phyloP scores from a whole-genome alignment of 1,140 invertebrate species.

The Lepeophtheirus salmonis region DNA sequence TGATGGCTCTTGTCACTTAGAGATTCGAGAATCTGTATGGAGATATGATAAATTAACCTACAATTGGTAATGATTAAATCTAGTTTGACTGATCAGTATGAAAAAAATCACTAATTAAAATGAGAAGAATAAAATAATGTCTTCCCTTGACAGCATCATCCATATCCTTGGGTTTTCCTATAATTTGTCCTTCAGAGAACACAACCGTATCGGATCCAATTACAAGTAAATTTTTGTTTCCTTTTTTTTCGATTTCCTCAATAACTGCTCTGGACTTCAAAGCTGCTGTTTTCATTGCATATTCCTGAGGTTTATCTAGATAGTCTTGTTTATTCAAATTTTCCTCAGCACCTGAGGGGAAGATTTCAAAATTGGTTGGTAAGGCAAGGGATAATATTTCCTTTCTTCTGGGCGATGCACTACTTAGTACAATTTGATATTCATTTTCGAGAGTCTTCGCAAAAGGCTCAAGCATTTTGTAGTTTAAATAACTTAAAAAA shows the following conservation, averaged over 20 bases:
- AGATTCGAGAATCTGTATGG: not conserved
- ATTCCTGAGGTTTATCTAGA: not conserved
- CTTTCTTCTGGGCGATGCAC: conserved; percentile 7
- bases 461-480: not conserved
- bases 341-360: conserved; percentile 7
- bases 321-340: conserved; percentile 4
- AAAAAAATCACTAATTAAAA: no score
- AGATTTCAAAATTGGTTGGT: not conserved
- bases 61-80: no score
- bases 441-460: not conserved
- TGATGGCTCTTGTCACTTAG: not conserved
- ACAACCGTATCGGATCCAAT: conserved; percentile 8
- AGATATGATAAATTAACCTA: no score
- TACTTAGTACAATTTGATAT: not conserved
- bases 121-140: no score
- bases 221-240: not conserved
- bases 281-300: conserved; percentile 8
- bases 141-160: not conserved
- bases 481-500: no score
- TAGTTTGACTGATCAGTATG: no score
- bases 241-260: not conserved
- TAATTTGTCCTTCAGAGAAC: not conserved
- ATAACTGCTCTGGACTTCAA: not conserved
- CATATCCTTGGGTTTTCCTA: not conserved
- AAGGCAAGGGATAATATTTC: not conserved